phyloP scores from a whole-genome alignment of 2,797 vertebrate species.

The Coilia nasus region DNA sequence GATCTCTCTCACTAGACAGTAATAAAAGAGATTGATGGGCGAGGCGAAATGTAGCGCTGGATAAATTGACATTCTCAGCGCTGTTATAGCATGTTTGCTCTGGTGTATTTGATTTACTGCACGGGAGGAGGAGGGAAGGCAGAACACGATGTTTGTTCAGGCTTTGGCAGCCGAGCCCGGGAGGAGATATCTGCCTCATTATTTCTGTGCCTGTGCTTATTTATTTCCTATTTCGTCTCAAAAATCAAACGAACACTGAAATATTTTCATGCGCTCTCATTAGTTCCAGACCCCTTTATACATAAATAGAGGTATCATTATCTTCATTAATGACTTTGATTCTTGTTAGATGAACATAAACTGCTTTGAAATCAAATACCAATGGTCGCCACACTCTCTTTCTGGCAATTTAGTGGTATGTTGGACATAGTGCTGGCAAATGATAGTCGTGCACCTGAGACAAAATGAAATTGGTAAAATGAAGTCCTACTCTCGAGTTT shows the following conservation, averaged over 20 bases:
- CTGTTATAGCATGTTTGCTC: constrained; percentile 19
- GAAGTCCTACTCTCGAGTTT: neutral
- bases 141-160: neutral
- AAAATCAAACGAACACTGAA: neutral
- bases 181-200: neutral
- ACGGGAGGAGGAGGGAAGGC: neutral
- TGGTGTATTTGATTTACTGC: neutral
- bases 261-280: neutral
- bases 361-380: neutral
- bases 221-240: neutral
- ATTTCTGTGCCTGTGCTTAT: neutral
- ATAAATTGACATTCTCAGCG: constrained; percentile 20
- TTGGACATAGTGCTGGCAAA: neutral
- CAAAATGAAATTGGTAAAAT: neutral
- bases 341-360: neutral
- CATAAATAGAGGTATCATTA: neutral
- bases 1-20: neutral
- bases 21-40: neutral
- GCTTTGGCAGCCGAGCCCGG: neutral
- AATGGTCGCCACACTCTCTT: neutral
- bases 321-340: neutral
- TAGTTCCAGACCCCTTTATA: neutral
- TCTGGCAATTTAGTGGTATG: neutral
- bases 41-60: neutral
- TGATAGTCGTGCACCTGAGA: neutral